Evolutionary conservation across 2,888 invertebrate genomes (phyloP), one percentile per base, ranked within the genome.

Genomic region (Idaea biselata): DNA sequence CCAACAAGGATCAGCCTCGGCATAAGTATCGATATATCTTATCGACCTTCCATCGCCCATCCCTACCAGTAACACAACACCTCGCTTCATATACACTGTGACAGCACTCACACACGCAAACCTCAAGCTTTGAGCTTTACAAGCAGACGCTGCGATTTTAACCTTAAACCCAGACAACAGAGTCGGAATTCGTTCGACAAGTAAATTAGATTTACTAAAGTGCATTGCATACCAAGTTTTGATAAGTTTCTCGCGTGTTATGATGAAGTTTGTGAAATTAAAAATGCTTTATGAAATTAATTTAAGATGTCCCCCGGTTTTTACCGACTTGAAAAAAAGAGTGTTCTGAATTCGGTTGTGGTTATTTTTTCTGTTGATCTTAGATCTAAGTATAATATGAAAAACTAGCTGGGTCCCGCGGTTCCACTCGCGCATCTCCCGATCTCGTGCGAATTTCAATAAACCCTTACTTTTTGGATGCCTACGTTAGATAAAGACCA

Each of bases 81-180:
- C 69, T 77, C 69, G 71, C 74, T 74, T 68, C 76, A 75, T 64
- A 59, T 70, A 76, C 70, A 73, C 72, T 70, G 69, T 60, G 71
- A 73, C 70, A 69, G 64, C 63, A 76, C 74, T 17, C 78, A 76
- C 74, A 73, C 75, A 67, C 6, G 6, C 3, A 58, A 44, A 63
- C n/a, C 59, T 7, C 0, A 63, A 79, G 77, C 79, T 80, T 79
- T 68, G 72, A 80, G 78, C 79, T 80, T 79, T 69, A 62, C 55
- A 11, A 32, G 53, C 5, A 33, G 32, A 44, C 33, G 31, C 6
- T 61, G 64, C 32, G 68, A 62, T 65, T 44, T 58, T 1, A 32
- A 70, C 64, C 53, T 67, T 78, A 69, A 0, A 0, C 0, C 0
- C 0, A 0, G 16, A 0, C 0, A 0, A 7, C 68, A 72, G 60